Evolutionary conservation across 1,140 invertebrate genomes (phyloP).

Genomic region (Drosophila fuyamai): DNA sequence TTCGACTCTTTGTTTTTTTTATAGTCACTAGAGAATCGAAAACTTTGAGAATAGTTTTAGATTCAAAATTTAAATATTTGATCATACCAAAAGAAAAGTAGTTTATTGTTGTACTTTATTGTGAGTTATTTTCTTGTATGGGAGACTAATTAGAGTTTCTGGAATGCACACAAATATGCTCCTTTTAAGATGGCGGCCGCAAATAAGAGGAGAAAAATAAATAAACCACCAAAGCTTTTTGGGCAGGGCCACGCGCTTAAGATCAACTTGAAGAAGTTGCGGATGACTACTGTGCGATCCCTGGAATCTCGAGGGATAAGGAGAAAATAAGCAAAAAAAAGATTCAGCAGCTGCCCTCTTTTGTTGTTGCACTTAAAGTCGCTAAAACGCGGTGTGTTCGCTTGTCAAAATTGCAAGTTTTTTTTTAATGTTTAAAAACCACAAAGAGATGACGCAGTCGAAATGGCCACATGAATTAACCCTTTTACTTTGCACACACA

Average conservation of each 20-base stretch:
- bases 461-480: slow-evolving; percentile 81
- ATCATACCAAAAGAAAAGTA: too few species aligned
- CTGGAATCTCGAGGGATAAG: slow-evolving; percentile 64
- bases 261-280: slow-evolving; percentile 46
- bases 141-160: background rate
- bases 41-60: too few species aligned
- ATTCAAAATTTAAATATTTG: too few species aligned
- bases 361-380: slow-evolving; percentile 73
- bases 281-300: slow-evolving; percentile 55
- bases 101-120: background rate
- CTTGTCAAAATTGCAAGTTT: slow-evolving; percentile 74
- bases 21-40: too few species aligned
- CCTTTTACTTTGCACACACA: slow-evolving; percentile 75
- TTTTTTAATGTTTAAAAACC: slow-evolving; percentile 55
- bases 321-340: slow-evolving; percentile 24
- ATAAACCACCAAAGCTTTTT: slow-evolving; percentile 3
- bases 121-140: too few species aligned
- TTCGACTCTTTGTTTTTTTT: too few species aligned
- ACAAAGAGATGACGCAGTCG: slow-evolving; percentile 75
- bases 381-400: slow-evolving; percentile 69
- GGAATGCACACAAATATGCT: too few species aligned
- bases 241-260: slow-evolving; percentile 67
- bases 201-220: slow-evolving; percentile 20
- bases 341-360: slow-evolving; percentile 22
- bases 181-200: slow-evolving; percentile 5